These are phyloP conservation scores for Cyanoramphus novaezelandiae DNA, from an alignment of 2,113 vertebrate species.

Conservation along the genomic window DNA sequence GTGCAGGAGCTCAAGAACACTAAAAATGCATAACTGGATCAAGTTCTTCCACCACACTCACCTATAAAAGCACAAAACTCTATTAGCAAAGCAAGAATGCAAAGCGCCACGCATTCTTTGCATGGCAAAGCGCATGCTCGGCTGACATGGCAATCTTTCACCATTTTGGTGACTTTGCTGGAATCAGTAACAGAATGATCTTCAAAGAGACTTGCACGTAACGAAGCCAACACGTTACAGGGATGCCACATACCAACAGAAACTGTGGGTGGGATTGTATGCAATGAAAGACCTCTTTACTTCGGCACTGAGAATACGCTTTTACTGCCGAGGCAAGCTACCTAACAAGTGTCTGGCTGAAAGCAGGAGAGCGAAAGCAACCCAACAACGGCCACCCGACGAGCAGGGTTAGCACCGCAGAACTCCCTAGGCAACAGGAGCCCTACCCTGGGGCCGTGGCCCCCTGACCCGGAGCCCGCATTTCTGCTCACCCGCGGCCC, in stretches of 20 bases:
- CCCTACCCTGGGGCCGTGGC: rapidly evolving
- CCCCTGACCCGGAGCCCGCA: background rate
- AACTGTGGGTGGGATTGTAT: rapidly evolving
- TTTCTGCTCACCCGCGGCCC: rapidly evolving
- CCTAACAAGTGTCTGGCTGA: rapidly evolving
- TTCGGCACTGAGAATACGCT: rapidly evolving
- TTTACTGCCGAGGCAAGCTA: background rate
- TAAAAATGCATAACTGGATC: background rate
- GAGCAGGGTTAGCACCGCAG: too few relatives aligned
- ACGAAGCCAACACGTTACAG: rapidly evolving
- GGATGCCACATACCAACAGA: background rate
- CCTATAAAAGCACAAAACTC: background rate
- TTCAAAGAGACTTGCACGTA: rapidly evolving
- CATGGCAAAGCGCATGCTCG: rapidly evolving
- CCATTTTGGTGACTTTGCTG: background rate
- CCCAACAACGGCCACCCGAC: rapidly evolving
- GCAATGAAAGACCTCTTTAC: background rate
- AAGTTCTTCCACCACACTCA: rapidly evolving
- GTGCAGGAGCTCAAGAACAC: background rate
- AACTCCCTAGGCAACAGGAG: too few relatives aligned
- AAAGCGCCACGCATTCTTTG: background rate
- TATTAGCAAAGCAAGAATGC: background rate
- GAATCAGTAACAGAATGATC: background rate
- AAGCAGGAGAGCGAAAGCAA: background rate
- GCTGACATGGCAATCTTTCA: background rate